Base-by-base conservation (phyloP, 2,797 vertebrate species). In the Natrix natrix region DNA sequence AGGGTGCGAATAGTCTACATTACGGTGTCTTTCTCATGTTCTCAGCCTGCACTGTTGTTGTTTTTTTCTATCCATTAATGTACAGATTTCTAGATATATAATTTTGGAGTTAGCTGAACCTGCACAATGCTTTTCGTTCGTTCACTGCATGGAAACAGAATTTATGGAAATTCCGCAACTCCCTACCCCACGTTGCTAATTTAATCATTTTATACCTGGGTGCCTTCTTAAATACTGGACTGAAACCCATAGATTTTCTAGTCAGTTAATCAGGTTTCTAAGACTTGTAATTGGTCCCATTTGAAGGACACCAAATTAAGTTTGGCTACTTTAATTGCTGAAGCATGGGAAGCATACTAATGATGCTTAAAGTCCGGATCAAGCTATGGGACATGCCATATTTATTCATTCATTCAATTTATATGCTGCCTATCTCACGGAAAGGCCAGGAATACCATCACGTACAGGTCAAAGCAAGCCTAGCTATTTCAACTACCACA, bases 1-100 rank as follows among this genome's bases (percentile, higher is more conserved):
- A 54, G 14, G 3, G n/a, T 74, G 66, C 56, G 22, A 60, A 55
- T n/a, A n/a, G 8, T 24, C 43, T 11, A 1, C 66, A 8, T 43
- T 6, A 0, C n/a, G 7, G 0, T 7, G 14, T 12, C 16, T 20
- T 3, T 37, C 55, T 12, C 43, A 5, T 5, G 17, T 14, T 52
- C 59, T 28, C 60, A 83, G 43, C 60, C 26, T 14, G 55, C 28
- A 37, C 8, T 17, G 32, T 20, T 37, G 32, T 14, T n/a, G 32
- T 55, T n/a, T 56, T 55, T 4, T 7, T 1, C 4, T 86, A 48
- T 14, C 13, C n/a, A 20, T 26, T 17, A 91, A 92, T 88, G 32
- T 57, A 57, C 8, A 12, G 12, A 63, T 55, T 60, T 86, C 32
- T 52, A 37, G 24, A 32, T 10, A 32, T 37, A 74, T 17, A 11